Evolutionary conservation across 2,888 invertebrate genomes (phyloP).

Genomic region (Lasioglossum morio): DNA sequence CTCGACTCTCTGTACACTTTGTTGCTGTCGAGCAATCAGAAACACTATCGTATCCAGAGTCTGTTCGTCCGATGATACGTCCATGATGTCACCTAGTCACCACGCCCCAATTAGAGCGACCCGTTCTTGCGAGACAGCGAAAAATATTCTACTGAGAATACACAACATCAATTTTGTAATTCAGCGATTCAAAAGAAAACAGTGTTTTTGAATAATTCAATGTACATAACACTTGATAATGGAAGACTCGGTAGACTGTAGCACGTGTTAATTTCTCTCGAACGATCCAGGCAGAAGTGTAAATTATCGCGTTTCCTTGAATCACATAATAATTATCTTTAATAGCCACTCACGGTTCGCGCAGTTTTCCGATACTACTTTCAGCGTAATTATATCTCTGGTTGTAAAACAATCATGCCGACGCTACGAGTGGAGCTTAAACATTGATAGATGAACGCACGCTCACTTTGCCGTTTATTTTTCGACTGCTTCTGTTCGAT

Average conservation of each 20-base stretch:
- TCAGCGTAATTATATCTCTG: not conserved
- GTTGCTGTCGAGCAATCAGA: not conserved
- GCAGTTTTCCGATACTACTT: conserved; percentile 5
- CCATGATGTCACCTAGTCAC: not conserved
- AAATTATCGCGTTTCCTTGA: not conserved
- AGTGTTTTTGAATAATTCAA: too few relatives aligned
- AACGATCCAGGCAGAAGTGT: not conserved
- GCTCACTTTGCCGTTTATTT: not conserved
- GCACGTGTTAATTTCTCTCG: not conserved
- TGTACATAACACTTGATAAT: too few relatives aligned
- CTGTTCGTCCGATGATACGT: not conserved
- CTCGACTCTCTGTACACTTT: not conserved
- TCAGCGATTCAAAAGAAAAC: too few relatives aligned
- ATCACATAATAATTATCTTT: not conserved
- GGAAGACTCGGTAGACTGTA: too few relatives aligned
- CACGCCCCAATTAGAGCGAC: not conserved
- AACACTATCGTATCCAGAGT: not conserved
- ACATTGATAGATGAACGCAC: not conserved
- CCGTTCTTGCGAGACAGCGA: not conserved
- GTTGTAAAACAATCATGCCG: not conserved
- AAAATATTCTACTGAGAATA: not conserved
- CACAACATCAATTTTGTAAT: too few relatives aligned
- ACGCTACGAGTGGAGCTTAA: not conserved
- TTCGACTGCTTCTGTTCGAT: not conserved
- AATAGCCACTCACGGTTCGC: not conserved